Base-by-base conservation (phyloP, 1,140 invertebrate species). In the Drosophila rufa region DNA sequence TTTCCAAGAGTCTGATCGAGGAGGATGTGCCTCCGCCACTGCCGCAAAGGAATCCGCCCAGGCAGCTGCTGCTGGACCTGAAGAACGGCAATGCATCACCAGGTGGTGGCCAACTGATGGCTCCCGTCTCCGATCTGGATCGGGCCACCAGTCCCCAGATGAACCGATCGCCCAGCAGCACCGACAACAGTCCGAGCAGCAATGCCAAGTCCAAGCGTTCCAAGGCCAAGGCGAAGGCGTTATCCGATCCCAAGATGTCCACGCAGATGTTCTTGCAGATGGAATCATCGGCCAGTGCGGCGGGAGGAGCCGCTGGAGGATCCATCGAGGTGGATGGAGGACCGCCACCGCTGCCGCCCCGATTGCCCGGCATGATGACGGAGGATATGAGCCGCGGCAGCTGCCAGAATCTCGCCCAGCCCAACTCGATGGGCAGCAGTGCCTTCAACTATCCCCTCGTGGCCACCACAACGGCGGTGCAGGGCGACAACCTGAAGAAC, bases 1-100 rank as follows among this genome's bases (percentile, higher is more conserved):
- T 91, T 27, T 81, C 82, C 11, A 81, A 84, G 57, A 91, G 85
- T 62, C 55, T 91, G 12, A 91, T 92, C 25, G 94, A 94, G 69
- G 92, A 94, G 68, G 93, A 93, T 59, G 85, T 93, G 3, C 94
- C 94, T 2, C 94, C 94, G 3, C 94, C 93, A 8, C 92, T 93
- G 68, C 95, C 93, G 40, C 94, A 94, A 11, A 68, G 94, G 19
- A 94, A 93, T 75, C 80, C 83, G 15, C 86, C 91, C 15, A 64
- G 81, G 25, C 75, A 91, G 79, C 22, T 84, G 19, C 40, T 73
- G 5, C 33, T 89, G 59, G 85, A 90, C 45, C 55, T 82, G 33
- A 80, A 69, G 30, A 90, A 90, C 48, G 69, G 77, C 19, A 79
- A 76, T 46, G 53, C 60, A 17, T 74, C 56, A 22, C 79, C 75